Conservation (phyloP, 2,888 invertebrate species). For the Calameuta pallipes region DNA sequence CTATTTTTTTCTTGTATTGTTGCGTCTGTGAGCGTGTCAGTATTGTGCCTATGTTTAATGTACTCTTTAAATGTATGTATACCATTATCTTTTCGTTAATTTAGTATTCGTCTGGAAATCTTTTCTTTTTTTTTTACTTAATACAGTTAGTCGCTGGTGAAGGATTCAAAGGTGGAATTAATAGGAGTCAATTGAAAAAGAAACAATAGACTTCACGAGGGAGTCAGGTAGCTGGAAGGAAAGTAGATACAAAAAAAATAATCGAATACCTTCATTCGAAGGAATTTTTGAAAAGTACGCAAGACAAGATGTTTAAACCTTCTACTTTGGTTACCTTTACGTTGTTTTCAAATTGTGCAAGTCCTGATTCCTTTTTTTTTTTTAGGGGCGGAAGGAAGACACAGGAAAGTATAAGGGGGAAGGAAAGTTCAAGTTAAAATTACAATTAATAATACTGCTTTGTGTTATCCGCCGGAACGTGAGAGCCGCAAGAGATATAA, state of each 20-base stretch:
- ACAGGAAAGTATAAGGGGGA: not conserved
- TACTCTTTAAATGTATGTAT: not conserved
- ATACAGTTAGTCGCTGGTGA: not conserved
- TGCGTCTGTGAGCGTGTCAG: not conserved
- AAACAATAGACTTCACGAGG: not conserved
- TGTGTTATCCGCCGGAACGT: conserved; percentile 30
- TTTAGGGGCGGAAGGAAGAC: conserved; percentile 9
- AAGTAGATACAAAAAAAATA: too few species aligned
- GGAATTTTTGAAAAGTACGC: too few species aligned
- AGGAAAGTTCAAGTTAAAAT: conserved; percentile 26
- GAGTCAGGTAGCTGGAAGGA: too few species aligned
- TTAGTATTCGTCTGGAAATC: not conserved
- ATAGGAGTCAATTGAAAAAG: not conserved
- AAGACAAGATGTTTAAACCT: not conserved
- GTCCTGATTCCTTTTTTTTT: conserved; percentile 1
- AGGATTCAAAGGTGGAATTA: not conserved
- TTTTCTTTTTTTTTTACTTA: not conserved
- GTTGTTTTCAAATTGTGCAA: not conserved
- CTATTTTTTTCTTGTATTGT: conserved; percentile 5
- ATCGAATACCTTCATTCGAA: too few species aligned
- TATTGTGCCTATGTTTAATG: not conserved
- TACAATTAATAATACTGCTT: conserved; percentile 54
- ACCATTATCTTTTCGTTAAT: not conserved
- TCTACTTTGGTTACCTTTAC: not conserved
- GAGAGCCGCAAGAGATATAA: not conserved